Evolutionary conservation across 2,797 vertebrate species (phyloP), one percentile per base, ranked within the genome.

Genomic region (Phalloptychus januarius): DNA sequence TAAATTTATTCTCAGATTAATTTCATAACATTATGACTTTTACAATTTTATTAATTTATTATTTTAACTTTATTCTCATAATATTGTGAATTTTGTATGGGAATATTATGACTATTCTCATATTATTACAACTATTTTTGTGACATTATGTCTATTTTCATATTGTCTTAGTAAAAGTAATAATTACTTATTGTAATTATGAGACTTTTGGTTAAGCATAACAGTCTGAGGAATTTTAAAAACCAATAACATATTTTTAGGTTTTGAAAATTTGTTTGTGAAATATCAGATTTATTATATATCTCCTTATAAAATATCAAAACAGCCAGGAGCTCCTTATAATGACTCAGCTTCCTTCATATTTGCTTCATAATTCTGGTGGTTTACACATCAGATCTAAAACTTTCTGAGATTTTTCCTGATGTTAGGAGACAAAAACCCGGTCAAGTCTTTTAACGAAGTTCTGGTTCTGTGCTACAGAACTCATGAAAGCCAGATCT

Each of bases 401-500:
- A 15, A 42, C 36, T 40, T 67, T 67, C 15, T 12, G 33, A 50
- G 48, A 6, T n/a, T 25, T 42, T 11, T 13, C 12, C 11, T 42
- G 25, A 13, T 42, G 12, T n/a, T 23, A 42, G 36, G 38, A 69
- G 65, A 42, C 23, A 13, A 25, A 69, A 69, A 69, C 38, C 15
- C 1, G 2, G 10, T 25, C 20, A 69, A 25, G 13, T 20, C 36
- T 65, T 65, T 36, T 11, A 38, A 65, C 10, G n/a, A 69, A 42
- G 38, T 69, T 69, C 38, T 42, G 38, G 23, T 15, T 11, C 38
- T 69, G 38, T 69, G 65, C 12, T 23, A 25, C 36, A 40, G 63
- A 67, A 40, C 63, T 67, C 31, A 69, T 42, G 65, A 69, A 40
- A 69, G 65, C 65, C 38, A 69, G 38, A 42, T 69, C 38, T 69